Base-by-base conservation (phyloP, 2,797 vertebrate genomes). In the Mormyrops boulengeri region DNA sequence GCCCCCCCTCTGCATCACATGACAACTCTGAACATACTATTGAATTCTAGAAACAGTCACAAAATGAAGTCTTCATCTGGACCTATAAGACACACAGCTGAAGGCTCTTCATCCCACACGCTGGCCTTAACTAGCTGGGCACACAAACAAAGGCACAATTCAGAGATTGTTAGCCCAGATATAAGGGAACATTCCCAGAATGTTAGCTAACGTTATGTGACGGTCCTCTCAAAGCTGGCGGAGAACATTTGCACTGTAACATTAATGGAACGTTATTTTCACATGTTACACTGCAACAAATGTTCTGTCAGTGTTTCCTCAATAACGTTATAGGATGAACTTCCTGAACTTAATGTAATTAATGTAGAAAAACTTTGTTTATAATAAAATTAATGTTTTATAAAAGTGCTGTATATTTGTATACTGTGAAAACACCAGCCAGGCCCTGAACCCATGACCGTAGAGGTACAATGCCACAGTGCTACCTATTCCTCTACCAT, bases 1-100 rank as follows among this genome's bases (percentile, higher is more conserved):
- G 96, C 92, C 30, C 2, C 22, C 57, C 38, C 4, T 8, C 34
- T 0, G 73, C 14, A 19, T 41, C 73, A 41, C 73, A 19, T 80
- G 34, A 80, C 73, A 19, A 80, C 17, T 80, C 73, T 41, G 73
- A 44, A 6, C 34, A 19, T 80, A 2, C 38, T 80, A 19, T 19
- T 80, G 73, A 80, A 80, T 44, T 38, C 34, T 44, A 44, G 34
- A 80, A 44, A 19, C 30, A 41, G 17, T 44, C 73, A n/a, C 2
- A 19, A 44, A 44, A 6, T 38, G 8, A 77, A 17, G 38, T 19
- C 34, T 14, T 77, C 19, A 44, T 80, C 34, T 80, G 19, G 73
- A 38, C 34, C 73, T 44, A 19, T 44, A 41, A 77, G 4, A 69
- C 34, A 69, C 3, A 69, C 62, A 69, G 11, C 9, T 66, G 62